phyloP scores from a whole-genome alignment of 2,888 invertebrate species.

The Pedicia rivosa region DNA sequence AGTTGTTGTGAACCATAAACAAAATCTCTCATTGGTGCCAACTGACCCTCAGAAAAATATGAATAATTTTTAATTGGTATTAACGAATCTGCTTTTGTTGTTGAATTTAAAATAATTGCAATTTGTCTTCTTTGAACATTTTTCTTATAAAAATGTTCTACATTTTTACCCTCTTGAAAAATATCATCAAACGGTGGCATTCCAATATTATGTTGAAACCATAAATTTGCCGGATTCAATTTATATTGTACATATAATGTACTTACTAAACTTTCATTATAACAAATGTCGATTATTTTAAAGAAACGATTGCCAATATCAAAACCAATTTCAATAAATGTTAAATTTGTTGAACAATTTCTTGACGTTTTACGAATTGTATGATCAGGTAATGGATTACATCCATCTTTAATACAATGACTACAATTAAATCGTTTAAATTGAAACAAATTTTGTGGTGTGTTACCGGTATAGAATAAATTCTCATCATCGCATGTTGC shows the following conservation, averaged over 20 bases:
- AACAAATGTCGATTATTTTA: slow-evolving; percentile 27
- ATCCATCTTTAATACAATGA: too few relatives aligned
- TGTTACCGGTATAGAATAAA: slow-evolving; percentile 16
- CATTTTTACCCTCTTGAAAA: slow-evolving; percentile 23
- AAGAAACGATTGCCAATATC: slow-evolving; percentile 21
- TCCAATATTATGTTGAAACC: slow-evolving; percentile 27
- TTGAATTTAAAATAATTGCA: slow-evolving; percentile 22
- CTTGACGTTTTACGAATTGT: slow-evolving; percentile 18
- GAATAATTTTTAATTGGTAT: slow-evolving; percentile 20
- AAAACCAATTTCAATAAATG: slow-evolving; percentile 28
- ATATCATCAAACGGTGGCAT: slow-evolving; percentile 23
- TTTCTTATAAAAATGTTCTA: slow-evolving; percentile 23
- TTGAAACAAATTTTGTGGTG: slow-evolving; percentile 16
- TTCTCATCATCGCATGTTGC: slow-evolving; percentile 19
- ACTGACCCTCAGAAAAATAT: slow-evolving; percentile 33
- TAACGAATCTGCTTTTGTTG: slow-evolving; percentile 19
- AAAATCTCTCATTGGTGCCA: slow-evolving; percentile 36
- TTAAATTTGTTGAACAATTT: slow-evolving; percentile 20
- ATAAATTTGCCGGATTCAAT: slow-evolving; percentile 27
- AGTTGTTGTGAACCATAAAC: slow-evolving; percentile 34
- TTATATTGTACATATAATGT: slow-evolving; percentile 28
- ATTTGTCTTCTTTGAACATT: slow-evolving; percentile 25
- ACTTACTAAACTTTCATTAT: slow-evolving; percentile 22
- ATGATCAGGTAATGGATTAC: slow-evolving; percentile 13
- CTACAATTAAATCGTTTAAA: too few relatives aligned